Evolutionary conservation across 2,888 invertebrate genomes (phyloP), one percentile per base, ranked within the genome.

Genomic region (Aporophyla nigra): DNA sequence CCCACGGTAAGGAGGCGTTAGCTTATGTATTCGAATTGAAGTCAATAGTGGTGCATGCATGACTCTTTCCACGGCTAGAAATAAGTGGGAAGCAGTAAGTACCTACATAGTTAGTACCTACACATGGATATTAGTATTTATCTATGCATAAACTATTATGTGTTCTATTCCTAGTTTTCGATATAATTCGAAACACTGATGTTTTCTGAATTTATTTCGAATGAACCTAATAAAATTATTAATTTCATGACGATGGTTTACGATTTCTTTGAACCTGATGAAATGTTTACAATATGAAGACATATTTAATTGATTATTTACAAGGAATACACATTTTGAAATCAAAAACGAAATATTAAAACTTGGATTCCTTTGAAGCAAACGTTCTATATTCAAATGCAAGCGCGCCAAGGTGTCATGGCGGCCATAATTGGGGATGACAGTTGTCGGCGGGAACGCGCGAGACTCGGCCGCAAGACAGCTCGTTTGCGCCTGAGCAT

Each of bases 391-490:
- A 95, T 95, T 94, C 93, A 93, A 95, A 94, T 93, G 93, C 95
- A 94, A 94, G 87, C 93, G 95, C 95, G 94, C 93, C 87, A 92
- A 95, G 93, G 93, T 95, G 93, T 96, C 95, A 93, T 93, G 93
- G 93, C 93, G 85, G 93, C 93, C 94, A 93, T 96, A 96, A 96
- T 96, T 96, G 95, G 91, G 91, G 93, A 86, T 95, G 96, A 96
- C 96, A 96, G 95, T 94, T 94, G 93, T 91, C 92, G 92, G 92
- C 91, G 93, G 90, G 90, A 80, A 68, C 78, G 74, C 77, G 78
- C 90, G 87, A 87, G 90, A 90, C 91, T 91, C 90, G 89, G 88
- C 90, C 90, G 90, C 90, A 88, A 89, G 91, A 92, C 92, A 88
- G 89, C 93, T 94, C 91, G 93, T 95, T 94, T 93, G 94, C 93